These are phyloP conservation scores for Listronotus bonariensis DNA, from an alignment of 1,140 invertebrate species.

Conservation along the genomic window DNA sequence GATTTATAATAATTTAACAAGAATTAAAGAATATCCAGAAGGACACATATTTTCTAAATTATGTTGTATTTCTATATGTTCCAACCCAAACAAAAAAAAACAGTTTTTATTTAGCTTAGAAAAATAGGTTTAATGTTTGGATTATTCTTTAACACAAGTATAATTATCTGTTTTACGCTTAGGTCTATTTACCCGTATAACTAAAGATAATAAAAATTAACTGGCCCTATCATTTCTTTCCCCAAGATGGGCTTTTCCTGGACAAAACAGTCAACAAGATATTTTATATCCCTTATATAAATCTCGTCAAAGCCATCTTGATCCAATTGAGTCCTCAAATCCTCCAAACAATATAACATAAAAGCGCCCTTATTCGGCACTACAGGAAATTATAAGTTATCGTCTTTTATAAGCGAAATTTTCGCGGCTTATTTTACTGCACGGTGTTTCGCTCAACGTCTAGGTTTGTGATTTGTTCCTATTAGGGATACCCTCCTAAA, in stretches of 20 bases:
- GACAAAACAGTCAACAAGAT: slow-evolving; percentile 13
- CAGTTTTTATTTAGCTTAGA: no score
- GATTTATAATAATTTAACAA: no score
- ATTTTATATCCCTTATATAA: slow-evolving; percentile 23
- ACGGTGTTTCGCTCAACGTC: slow-evolving; percentile 19
- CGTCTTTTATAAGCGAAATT: slow-evolving; percentile 37
- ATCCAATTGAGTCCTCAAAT: slow-evolving; percentile 28
- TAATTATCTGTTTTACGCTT: no score
- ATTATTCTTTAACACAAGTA: no score
- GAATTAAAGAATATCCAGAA: no score
- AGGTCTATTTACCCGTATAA: no score
- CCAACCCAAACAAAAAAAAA: no score
- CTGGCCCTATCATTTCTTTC: not conserved
- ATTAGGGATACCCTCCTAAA: slow-evolving; percentile 9
- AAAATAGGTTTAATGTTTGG: no score
- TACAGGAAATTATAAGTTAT: slow-evolving; percentile 36
- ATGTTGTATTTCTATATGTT: no score
- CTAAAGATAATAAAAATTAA: no score
- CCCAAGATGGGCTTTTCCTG: not conserved
- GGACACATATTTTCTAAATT: no score
- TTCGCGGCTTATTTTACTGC: slow-evolving; percentile 31
- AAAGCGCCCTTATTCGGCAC: slow-evolving; percentile 11
- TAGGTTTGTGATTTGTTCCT: slow-evolving; percentile 31
- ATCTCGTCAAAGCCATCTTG: slow-evolving; percentile 12
- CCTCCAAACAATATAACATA: slow-evolving; percentile 34